Conservation (phyloP, 2,113 vertebrate genomes). For the Muscicapa adusta region DNA sequence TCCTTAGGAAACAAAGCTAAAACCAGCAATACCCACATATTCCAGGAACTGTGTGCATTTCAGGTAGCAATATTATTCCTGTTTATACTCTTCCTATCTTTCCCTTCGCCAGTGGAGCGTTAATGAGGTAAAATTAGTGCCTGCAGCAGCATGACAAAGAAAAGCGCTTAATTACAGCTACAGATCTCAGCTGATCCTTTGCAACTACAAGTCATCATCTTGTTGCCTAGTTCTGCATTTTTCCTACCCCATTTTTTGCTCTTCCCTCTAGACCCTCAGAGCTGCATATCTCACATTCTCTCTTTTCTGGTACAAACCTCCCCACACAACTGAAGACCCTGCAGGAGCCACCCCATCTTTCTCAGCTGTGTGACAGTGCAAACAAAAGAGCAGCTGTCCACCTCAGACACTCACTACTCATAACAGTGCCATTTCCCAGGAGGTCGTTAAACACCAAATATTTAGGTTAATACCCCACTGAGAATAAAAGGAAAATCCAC, state of each 20-base stretch:
- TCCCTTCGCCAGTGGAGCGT: neutral
- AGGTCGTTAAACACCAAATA: neutral
- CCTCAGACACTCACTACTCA: neutral
- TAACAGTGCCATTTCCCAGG: neutral
- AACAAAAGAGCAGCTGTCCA: conserved; percentile 8
- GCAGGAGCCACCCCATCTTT: neutral
- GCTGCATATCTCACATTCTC: neutral
- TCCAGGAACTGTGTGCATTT: neutral
- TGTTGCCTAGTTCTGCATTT: neutral
- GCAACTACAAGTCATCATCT: neutral
- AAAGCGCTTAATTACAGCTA: neutral
- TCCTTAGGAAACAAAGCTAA: neutral
- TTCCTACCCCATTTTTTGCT: neutral
- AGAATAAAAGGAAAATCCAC: neutral
- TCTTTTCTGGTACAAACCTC: neutral
- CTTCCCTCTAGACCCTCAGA: neutral
- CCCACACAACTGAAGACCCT: neutral
- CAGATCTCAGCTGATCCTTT: neutral
- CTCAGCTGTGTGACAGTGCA: neutral
- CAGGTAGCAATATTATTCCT: neutral
- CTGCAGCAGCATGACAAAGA: neutral
- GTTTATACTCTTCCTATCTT: neutral
- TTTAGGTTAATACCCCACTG: neutral
- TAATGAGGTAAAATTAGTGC: neutral
- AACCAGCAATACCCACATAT: neutral